Evolutionary conservation across 1,140 invertebrate genomes (phyloP).

Genomic region (Sarcophaga peregrina): DNA sequence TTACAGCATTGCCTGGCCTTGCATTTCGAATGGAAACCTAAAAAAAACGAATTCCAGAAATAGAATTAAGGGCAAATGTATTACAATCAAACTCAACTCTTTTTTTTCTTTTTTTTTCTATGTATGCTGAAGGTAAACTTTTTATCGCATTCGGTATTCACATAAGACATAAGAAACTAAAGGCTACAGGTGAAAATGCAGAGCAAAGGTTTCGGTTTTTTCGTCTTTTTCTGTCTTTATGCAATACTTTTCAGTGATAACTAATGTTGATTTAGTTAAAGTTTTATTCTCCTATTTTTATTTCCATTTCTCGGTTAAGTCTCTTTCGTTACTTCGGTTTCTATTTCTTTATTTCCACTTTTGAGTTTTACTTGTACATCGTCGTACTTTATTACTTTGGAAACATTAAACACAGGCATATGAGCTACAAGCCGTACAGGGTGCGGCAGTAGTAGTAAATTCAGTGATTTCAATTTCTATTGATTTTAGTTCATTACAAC

Average conservation of each 20-base stretch:
- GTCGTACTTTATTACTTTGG: neutral
- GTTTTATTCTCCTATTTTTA: neutral
- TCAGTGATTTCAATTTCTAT: no score
- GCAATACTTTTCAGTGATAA: neutral
- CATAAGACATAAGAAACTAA: no score
- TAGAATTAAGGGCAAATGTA: neutral
- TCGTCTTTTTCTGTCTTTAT: neutral
- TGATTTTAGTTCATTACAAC: no score
- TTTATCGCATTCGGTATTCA: no score
- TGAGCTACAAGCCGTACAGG: neutral
- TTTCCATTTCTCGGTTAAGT: no score
- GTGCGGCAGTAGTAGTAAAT: no score
- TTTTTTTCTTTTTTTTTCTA: neutral
- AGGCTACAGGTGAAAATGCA: neutral
- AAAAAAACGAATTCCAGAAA: no score
- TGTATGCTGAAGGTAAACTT: no score
- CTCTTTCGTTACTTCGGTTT: no score
- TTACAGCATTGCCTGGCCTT: neutral
- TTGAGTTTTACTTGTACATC: neutral
- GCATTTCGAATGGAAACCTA: no score
- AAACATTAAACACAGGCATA: neutral
- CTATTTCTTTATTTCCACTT: neutral
- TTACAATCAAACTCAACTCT: neutral
- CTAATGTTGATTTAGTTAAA: conserved; percentile 21
- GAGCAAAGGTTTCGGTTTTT: neutral